Conservation (phyloP, 2,888 invertebrate genomes). For the Megamerina dolium region DNA sequence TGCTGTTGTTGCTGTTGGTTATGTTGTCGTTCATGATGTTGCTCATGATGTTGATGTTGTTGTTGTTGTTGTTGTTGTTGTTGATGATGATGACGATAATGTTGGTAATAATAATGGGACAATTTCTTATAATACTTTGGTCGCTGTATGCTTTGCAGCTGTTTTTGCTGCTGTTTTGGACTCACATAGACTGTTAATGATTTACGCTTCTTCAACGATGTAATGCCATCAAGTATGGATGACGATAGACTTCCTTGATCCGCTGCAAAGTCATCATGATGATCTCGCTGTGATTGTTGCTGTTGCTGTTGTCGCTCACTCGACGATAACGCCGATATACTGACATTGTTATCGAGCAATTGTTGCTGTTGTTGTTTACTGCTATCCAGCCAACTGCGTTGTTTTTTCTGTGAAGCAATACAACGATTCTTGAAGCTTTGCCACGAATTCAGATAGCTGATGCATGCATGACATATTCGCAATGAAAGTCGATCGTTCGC, state of each 20-base stretch:
- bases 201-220: slow-evolving; percentile 45
- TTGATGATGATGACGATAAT: slow-evolving; percentile 2
- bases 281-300: slow-evolving; percentile 21
- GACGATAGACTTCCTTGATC: slow-evolving; percentile 19
- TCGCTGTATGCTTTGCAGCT: slow-evolving; percentile 8
- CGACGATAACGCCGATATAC: slow-evolving; percentile 20
- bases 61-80: slow-evolving; percentile 14
- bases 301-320: slow-evolving; percentile 16
- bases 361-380: slow-evolving; percentile 27
- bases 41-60: slow-evolving; percentile 9
- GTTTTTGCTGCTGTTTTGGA: slow-evolving; percentile 25
- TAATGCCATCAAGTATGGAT: slow-evolving; percentile 44
- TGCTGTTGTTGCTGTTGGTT: slow-evolving; percentile 4
- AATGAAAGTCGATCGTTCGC: slow-evolving; percentile 44
- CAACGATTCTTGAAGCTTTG: slow-evolving; percentile 51
- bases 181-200: slow-evolving; percentile 48
- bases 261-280: slow-evolving; percentile 20
- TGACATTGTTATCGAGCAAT: slow-evolving; percentile 26
- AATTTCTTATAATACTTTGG: not conserved
- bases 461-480: slow-evolving; percentile 48
- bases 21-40: slow-evolving; percentile 10
- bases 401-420: slow-evolving; percentile 45
- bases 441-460: slow-evolving; percentile 50
- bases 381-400: slow-evolving; percentile 44
- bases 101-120: slow-evolving; percentile 5